Percentiles rank a stretch among this genome's conserved stretches.
These are phyloP conservation scores for Zophobas atratus DNA, from an alignment of 1,140 invertebrate genomes.

Conservation along the genomic window DNA sequence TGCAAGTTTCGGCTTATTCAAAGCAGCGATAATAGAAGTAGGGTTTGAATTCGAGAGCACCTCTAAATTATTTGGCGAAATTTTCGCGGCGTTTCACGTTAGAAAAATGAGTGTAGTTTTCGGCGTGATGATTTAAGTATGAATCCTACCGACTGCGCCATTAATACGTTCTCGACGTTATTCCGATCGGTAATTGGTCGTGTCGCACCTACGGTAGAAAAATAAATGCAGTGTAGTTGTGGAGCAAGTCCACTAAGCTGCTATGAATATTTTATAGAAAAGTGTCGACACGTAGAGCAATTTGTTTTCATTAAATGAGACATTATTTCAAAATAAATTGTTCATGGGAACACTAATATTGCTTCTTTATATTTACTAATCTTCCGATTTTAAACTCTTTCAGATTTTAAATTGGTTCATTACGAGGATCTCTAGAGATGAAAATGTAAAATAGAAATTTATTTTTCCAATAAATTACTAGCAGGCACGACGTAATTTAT, in stretches of 20 bases:
- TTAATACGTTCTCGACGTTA: too few species aligned
- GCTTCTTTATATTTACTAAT: constrained; percentile 40
- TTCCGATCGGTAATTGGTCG: not conserved
- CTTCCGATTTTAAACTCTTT: constrained; percentile 34
- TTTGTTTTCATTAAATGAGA: constrained; percentile 39
- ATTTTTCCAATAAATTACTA: constrained; percentile 34
- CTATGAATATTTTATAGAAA: constrained; percentile 39
- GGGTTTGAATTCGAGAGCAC: constrained; percentile 1
- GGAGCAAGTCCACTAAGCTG: constrained; percentile 25
- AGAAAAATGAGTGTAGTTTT: too few species aligned
- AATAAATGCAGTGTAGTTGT: constrained; percentile 9
- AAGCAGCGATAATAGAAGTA: constrained; percentile 24
- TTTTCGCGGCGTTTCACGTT: not conserved
- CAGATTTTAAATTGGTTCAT: constrained; percentile 38
- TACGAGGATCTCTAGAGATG: constrained; percentile 17
- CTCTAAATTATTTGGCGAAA: constrained; percentile 6
- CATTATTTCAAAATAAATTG: constrained; percentile 41
- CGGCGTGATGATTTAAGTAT: too few species aligned
- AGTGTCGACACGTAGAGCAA: constrained; percentile 32
- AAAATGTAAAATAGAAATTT: constrained; percentile 39
- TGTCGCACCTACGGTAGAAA: not conserved
- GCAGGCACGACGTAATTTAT: constrained; percentile 21
- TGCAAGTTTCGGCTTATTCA: constrained; percentile 33
- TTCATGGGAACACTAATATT: constrained; percentile 33
- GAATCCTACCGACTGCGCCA: too few species aligned